Base-by-base conservation (phyloP, 2,888 invertebrate genomes). In the Leptogaster cylindrica region DNA sequence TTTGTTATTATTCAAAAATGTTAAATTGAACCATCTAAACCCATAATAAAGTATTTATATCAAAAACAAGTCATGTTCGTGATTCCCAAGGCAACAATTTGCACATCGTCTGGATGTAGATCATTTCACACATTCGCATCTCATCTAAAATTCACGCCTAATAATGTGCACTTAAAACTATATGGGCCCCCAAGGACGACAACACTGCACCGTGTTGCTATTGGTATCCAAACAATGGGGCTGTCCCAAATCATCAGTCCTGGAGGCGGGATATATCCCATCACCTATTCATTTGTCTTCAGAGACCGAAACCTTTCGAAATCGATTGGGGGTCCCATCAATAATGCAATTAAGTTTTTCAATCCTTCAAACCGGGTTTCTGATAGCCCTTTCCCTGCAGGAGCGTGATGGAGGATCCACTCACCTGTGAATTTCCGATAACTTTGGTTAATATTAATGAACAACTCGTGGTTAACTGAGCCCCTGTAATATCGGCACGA, bases 351-450 rank as follows among this genome's bases (percentile, higher is more conserved):
- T 69, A 69, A 67, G 67, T 69, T 69, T 69, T 69, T 65, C 55
- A 66, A 67, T 69, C 64, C 66, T 67, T 69, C 65, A 67, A 69
- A 64, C 44, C 64, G 65, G 67, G 51, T 50, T 66, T 52, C 36
- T 63, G 51, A 14, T 33, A 14, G 65, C 33, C 23, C 31, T 61
- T 41, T 28, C 46, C 12, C 36, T 6, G 36, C 23, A 12, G 20
- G 36, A 55, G 55, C 55, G 55, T 39, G 36, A 65, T 65, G 39
- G 65, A 72, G 69, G 72, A 70, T 72, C 71, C 72, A 68, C 58
- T 71, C 73, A 73, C 70, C 72, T 71, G 71, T 72, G 71, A 73
- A 73, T 73, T 72, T 73, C 70, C 71, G 73, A 72, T 73, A 72
- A 71, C 71, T 71, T 70, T 48, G 71, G 71, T 73, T 72, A 72